Conservation (phyloP, 1,140 invertebrate genomes). For the Caligus rogercresseyi region DNA sequence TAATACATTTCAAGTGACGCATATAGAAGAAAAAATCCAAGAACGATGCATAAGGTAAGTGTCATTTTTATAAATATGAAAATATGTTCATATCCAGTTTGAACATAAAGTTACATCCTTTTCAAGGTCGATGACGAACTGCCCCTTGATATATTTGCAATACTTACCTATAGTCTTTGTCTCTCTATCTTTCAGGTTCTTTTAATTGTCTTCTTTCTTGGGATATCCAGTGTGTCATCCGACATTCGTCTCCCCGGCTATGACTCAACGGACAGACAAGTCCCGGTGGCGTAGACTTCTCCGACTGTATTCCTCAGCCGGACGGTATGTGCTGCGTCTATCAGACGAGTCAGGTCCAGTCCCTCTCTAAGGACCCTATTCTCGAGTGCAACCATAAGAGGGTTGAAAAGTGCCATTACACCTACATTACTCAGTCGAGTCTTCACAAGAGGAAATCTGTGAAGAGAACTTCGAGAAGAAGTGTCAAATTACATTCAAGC, state of each 20-base stretch:
- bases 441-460: constrained; percentile 19
- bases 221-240: neutral
- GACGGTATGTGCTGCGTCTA: constrained; percentile 16
- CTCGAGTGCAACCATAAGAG: constrained; percentile 17
- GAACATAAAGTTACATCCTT: too few relatives aligned
- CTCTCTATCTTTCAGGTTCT: too few relatives aligned
- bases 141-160: too few relatives aligned
- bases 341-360: neutral
- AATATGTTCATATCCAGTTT: too few relatives aligned
- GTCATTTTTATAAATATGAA: too few relatives aligned
- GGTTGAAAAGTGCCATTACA: constrained; percentile 20
- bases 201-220: too few relatives aligned
- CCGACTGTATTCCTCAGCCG: neutral
- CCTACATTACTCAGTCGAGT: constrained; percentile 16
- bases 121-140: too few relatives aligned
- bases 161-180: too few relatives aligned
- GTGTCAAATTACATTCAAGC: constrained; percentile 19
- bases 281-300: constrained; percentile 17
- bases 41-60: too few relatives aligned
- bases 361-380: constrained; percentile 17
- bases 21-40: too few relatives aligned
- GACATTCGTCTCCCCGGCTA: neutral
- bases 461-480: constrained; percentile 21
- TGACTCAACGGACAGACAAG: neutral
- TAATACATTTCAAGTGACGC: too few relatives aligned